These are phyloP conservation scores for Leptonema lineaticorne DNA, from an alignment of 1,140 invertebrate species.

Conservation along the genomic window DNA sequence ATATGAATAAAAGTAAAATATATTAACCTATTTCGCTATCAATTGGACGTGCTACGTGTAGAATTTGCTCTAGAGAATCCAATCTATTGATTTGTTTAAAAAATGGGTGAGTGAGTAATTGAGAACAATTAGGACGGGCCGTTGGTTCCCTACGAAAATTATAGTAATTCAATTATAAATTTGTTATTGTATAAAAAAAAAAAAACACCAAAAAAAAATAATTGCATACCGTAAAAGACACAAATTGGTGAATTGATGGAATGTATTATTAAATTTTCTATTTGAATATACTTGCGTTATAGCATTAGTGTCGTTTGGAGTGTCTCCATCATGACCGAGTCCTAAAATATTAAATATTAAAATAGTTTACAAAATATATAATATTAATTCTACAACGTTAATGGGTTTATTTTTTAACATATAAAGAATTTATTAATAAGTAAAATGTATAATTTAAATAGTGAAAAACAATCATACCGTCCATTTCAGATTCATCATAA, in stretches of 20 bases:
- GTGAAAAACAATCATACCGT: conserved; percentile 44
- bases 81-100: conserved; percentile 65
- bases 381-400: too few species aligned
- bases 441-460: neutral
- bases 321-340: conserved; percentile 46
- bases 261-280: conserved; percentile 68
- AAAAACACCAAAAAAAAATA: too few species aligned
- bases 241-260: conserved; percentile 73
- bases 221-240: conserved; percentile 58
- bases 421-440: neutral
- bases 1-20: neutral
- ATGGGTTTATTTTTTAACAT: neutral
- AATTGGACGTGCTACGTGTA: conserved; percentile 50
- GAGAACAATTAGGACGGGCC: conserved; percentile 63
- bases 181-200: too few species aligned
- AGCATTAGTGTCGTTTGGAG: conserved; percentile 38
- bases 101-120: conserved; percentile 72
- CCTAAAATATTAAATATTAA: too few species aligned
- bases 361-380: too few species aligned
- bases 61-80: conserved; percentile 50
- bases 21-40: conserved; percentile 46
- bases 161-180: neutral
- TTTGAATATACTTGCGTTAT: conserved; percentile 53
- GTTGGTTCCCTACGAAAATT: conserved; percentile 57
- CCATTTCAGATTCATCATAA: conserved; percentile 55